Percentiles rank a stretch among this genome's conserved stretches.
These are phyloP conservation scores for Temnothorax ravouxi DNA, from an alignment of 2,888 invertebrate species.

Conservation along the genomic window DNA sequence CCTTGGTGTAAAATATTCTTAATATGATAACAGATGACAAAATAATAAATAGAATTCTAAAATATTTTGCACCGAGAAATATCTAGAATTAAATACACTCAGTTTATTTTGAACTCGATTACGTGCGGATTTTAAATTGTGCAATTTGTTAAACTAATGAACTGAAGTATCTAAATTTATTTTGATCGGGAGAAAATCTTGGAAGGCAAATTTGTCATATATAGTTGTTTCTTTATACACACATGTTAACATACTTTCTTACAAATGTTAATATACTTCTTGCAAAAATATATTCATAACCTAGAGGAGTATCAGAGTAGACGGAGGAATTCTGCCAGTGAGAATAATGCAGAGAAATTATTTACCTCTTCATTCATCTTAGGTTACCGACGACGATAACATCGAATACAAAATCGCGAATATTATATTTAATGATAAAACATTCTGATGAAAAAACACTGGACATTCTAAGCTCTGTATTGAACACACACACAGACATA, in stretches of 20 bases:
- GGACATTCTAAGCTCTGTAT: background rate
- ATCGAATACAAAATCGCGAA: slow-evolving; percentile 3
- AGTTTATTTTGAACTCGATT: background rate
- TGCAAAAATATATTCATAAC: slow-evolving; percentile 10
- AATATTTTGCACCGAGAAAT: background rate
- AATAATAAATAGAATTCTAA: background rate
- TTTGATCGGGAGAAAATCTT: background rate
- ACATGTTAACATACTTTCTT: background rate
- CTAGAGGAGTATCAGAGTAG: background rate
- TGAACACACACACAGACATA: background rate
- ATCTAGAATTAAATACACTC: background rate
- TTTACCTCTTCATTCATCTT: slow-evolving; percentile 38
- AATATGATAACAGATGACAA: background rate
- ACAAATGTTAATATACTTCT: background rate
- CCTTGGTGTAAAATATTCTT: background rate
- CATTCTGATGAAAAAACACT: background rate
- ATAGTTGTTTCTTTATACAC: background rate
- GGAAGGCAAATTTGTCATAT: background rate
- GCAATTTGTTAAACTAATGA: background rate
- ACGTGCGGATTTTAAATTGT: background rate
- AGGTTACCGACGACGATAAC: background rate
- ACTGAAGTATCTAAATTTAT: background rate
- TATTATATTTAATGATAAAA: slow-evolving; percentile 8
- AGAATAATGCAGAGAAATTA: background rate
- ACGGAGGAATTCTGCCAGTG: background rate